Base-by-base conservation (phyloP, 2,888 invertebrate species). In the Rhagonycha lutea region DNA sequence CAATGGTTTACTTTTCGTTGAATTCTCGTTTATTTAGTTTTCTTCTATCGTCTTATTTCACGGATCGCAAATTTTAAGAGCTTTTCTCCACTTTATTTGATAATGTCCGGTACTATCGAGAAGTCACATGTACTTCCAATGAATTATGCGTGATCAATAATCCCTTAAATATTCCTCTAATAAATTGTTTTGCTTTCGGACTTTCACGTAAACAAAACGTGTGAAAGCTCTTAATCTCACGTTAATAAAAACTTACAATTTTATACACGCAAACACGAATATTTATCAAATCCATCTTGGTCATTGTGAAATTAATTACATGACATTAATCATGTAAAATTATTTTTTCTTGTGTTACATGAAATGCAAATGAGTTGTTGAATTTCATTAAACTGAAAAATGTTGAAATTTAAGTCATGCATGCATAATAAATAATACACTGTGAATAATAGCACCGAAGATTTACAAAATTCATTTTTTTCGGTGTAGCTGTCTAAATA, bases 31-130 rank as follows among this genome's bases (percentile, higher is more conserved):
- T 85, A 82, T 84, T 84, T 83, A 83, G 82, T 80, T 82, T 82
- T 82, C 82, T 83, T 82, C 83, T 84, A 86, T 86, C 85, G 84
- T 83, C 86, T 85, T 86, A 86, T 86, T 86, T 86, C 86, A 86
- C 86, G 86, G 85, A 82, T 86, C 85, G 85, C 85, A 86, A 86
- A 84, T 83, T 84, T 83, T 84, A 82, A 84, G 82, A 81, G 80
- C 82, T 81, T 77, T 77, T 73, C 78, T 70, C 77, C 76, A 71
- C 75, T 73, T 75, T 73, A 72, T 77, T 77, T 75, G 72, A 72
- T 72, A 77, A 78, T 69, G 77, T 77, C 75, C 70, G 72, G 71
- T 67, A 70, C 71, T 70, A 76, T 76, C 72, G 47, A 69, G 32
- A 70, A 76, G 69, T 72, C 69, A 70, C 69, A 67, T 71, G 68